phyloP scores from a whole-genome alignment of 2,888 invertebrate species.

The Xestobium rufovillosum region DNA sequence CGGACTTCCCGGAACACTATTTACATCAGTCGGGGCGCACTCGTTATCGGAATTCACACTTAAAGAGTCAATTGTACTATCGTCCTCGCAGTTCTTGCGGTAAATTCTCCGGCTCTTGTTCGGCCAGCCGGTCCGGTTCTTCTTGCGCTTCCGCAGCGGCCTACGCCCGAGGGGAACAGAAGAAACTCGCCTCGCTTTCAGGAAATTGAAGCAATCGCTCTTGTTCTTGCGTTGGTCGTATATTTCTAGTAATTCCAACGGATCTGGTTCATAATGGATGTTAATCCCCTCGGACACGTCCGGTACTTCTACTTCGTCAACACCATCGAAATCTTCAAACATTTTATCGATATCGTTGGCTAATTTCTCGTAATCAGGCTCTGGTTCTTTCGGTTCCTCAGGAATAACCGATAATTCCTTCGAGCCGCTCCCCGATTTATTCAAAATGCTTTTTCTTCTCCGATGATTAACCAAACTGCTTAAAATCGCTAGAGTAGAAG shows the following conservation, averaged over 20 bases:
- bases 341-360: constrained; percentile 13
- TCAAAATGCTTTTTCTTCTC: constrained; percentile 39
- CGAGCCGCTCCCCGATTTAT: constrained; percentile 19
- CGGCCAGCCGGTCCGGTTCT: constrained; percentile 80
- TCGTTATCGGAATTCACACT: constrained; percentile 26
- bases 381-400: constrained; percentile 24
- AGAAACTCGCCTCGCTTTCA: constrained; percentile 36
- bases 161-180: constrained; percentile 38
- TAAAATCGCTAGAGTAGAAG: constrained; percentile 77
- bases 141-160: constrained; percentile 49
- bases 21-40: neutral
- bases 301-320: constrained; percentile 24
- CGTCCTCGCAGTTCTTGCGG: constrained; percentile 36
- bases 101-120: constrained; percentile 41
- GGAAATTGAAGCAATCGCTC: too few relatives aligned
- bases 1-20: neutral
- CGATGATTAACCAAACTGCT: constrained; percentile 56
- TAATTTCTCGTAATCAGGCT: constrained; percentile 11
- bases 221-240: too few relatives aligned
- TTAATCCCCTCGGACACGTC: constrained; percentile 5
- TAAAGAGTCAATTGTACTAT: constrained; percentile 28
- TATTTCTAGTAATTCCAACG: constrained; percentile 7
- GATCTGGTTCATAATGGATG: constrained; percentile 2
- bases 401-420: constrained; percentile 27
- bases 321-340: constrained; percentile 20